Conservation (phyloP, 1,140 invertebrate genomes). For the Lutraria rhynchaena region DNA sequence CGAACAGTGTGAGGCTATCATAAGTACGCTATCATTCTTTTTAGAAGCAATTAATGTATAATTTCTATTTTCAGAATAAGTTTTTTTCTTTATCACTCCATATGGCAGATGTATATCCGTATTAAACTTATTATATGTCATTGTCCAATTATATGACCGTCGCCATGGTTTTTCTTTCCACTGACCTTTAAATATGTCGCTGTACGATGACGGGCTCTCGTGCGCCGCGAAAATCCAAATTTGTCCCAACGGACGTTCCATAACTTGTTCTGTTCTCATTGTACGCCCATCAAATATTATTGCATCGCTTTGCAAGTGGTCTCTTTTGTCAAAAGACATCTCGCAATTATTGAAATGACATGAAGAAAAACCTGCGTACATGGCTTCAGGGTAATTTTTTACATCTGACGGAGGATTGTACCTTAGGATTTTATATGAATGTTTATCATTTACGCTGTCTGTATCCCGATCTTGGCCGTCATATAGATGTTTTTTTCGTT, state of each 20-base stretch:
- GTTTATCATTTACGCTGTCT: no score
- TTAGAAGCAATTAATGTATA: neutral
- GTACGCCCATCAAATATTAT: constrained; percentile 17
- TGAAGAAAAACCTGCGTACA: no score
- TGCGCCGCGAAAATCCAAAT: constrained; percentile 37
- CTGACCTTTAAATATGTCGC: neutral
- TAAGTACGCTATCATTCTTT: constrained; percentile 11
- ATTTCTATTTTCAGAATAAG: neutral
- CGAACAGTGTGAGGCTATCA: constrained; percentile 25
- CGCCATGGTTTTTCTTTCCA: constrained; percentile 7
- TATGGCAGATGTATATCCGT: constrained; percentile 27
- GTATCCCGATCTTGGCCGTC: no score
- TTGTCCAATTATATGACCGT: constrained; percentile 36
- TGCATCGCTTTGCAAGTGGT: no score
- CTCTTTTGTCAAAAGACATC: no score
- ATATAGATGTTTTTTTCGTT: no score
- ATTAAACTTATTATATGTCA: constrained; percentile 14
- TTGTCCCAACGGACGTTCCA: constrained; percentile 9
- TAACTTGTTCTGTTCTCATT: neutral
- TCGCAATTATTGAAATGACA: no score
- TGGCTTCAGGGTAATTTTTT: no score
- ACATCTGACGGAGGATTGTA: no score
- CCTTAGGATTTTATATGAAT: no score
- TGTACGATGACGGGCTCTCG: constrained; percentile 11
- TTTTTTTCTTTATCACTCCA: constrained; percentile 18